These are phyloP conservation scores for Priocnemis perturbator DNA, from an alignment of 2,888 invertebrate genomes.

Conservation along the genomic window DNA sequence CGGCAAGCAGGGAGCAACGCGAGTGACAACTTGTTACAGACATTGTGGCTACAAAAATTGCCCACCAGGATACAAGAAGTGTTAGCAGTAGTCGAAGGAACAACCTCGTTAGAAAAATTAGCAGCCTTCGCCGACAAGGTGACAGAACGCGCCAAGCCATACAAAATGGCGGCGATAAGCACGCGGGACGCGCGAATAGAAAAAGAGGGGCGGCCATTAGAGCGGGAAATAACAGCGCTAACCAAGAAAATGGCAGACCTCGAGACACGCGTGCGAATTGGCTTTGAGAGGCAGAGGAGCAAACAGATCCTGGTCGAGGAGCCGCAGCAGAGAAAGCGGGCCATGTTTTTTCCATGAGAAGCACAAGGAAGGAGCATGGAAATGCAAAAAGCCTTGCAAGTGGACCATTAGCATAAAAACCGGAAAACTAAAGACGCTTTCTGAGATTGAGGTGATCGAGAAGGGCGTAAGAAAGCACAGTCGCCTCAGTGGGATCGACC, in stretches of 20 bases:
- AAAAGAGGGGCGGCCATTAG: too few species aligned
- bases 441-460: background rate
- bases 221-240: too few species aligned
- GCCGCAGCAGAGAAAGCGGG: background rate
- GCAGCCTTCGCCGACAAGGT: background rate
- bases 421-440: conserved; percentile 2
- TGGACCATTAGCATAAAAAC: background rate
- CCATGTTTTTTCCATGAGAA: background rate
- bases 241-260: too few species aligned
- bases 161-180: background rate
- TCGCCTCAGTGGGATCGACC: background rate
- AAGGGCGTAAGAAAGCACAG: background rate
- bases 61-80: background rate
- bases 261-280: too few species aligned
- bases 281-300: too few species aligned
- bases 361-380: background rate
- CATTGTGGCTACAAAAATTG: background rate
- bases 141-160: background rate
- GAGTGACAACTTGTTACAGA: background rate
- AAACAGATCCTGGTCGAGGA: background rate
- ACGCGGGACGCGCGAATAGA: too few species aligned
- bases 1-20: background rate
- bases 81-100: background rate
- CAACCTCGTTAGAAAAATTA: background rate
- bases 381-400: background rate